Conservation (phyloP, 2,113 vertebrate species). For the Eidolon helvum region DNA sequence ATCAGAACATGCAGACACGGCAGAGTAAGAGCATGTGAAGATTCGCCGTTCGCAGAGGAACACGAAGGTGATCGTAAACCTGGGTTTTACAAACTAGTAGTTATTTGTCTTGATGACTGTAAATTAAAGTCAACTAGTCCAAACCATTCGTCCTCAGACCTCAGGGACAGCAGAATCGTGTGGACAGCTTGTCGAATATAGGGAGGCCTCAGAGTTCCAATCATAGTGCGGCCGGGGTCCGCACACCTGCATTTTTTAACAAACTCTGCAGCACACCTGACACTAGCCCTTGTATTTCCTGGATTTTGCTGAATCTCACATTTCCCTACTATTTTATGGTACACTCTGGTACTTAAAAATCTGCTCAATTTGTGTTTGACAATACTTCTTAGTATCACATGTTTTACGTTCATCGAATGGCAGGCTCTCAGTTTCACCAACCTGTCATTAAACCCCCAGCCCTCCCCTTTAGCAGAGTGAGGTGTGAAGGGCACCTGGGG, state of each 20-base stretch:
- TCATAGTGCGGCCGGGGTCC: neutral
- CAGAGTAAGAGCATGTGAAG: neutral
- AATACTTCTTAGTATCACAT: neutral
- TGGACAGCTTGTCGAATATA: neutral
- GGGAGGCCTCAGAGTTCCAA: neutral
- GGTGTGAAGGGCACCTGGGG: neutral
- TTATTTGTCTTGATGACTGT: neutral
- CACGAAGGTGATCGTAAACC: neutral
- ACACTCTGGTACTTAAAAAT: neutral
- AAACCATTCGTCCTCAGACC: neutral
- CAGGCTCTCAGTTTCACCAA: neutral
- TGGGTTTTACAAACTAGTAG: neutral
- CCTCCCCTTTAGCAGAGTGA: neutral
- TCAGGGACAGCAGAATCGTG: neutral
- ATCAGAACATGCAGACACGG: neutral
- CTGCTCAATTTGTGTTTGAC: neutral
- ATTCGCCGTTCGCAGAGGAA: neutral
- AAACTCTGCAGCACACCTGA: neutral
- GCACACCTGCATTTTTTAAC: neutral
- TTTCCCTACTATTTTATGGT: neutral
- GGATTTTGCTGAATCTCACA: neutral
- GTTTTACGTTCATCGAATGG: too few species aligned
- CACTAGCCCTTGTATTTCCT: neutral
- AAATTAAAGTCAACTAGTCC: neutral
- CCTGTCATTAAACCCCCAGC: accelerated